These are phyloP conservation scores for Regulus satrapa DNA, from an alignment of 2,113 vertebrate species.

Conservation along the genomic window DNA sequence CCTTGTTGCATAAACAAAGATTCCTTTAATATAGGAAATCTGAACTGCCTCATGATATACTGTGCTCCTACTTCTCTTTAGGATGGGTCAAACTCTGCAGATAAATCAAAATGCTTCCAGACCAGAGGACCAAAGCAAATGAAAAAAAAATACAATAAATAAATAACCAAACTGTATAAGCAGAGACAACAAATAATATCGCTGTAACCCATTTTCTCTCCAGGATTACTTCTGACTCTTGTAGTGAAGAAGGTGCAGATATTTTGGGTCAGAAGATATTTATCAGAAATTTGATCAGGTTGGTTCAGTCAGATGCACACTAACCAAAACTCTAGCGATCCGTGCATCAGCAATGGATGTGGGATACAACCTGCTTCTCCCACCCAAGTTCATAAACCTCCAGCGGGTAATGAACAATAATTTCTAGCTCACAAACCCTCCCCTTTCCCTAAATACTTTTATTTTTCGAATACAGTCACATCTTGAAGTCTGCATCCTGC, in stretches of 20 bases:
- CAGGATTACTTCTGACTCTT: neutral
- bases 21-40: neutral
- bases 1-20: slow-evolving; percentile 43
- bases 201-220: neutral
- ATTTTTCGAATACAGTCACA: neutral
- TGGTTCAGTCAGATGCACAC: neutral
- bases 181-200: neutral
- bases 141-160: neutral
- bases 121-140: neutral
- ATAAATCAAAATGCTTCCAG: neutral
- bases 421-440: neutral
- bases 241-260: neutral
- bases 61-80: neutral
- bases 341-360: neutral
- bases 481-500: neutral
- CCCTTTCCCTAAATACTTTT: neutral
- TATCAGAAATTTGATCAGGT: fast-evolving
- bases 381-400: neutral
- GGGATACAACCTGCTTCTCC: neutral
- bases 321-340: neutral
- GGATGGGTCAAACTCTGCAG: neutral
- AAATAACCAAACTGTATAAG: neutral
- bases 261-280: neutral
- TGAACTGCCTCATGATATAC: neutral
- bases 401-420: fast-evolving